Evolutionary conservation across 2,888 invertebrate species (phyloP).

Genomic region (Macroteleia sp.): DNA sequence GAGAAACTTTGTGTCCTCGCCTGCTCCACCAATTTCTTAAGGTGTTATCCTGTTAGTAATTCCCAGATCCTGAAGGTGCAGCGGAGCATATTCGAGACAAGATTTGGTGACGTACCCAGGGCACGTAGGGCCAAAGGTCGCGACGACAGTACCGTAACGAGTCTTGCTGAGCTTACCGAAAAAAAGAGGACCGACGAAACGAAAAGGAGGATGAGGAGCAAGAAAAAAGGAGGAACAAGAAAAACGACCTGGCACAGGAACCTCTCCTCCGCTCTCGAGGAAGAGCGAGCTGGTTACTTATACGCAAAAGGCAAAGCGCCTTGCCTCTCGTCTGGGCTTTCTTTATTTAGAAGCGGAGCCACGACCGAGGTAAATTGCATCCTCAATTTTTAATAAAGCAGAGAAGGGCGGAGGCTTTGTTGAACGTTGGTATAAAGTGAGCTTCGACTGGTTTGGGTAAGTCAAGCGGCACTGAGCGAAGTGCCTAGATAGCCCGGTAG

Average conservation of each 20-base stretch:
- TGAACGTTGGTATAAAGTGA: slow-evolving; percentile 79
- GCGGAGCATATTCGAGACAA: slow-evolving; percentile 37
- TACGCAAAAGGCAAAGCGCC: slow-evolving; percentile 62
- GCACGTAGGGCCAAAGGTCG: slow-evolving; percentile 62
- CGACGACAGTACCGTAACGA: slow-evolving; percentile 60
- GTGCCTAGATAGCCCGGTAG: slow-evolving; percentile 30
- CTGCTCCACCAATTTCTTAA: slow-evolving; percentile 39
- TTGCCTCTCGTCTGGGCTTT: slow-evolving; percentile 71
- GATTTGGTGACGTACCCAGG: slow-evolving; percentile 49
- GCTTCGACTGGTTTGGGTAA: slow-evolving; percentile 76
- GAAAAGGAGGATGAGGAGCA: neutral
- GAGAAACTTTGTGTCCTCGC: slow-evolving; percentile 21
- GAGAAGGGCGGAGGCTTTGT: slow-evolving; percentile 76
- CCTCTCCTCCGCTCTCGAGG: slow-evolving; percentile 7
- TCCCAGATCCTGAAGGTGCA: slow-evolving; percentile 28
- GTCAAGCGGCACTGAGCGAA: slow-evolving; percentile 71
- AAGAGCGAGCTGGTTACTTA: slow-evolving; percentile 54
- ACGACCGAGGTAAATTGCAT: slow-evolving; percentile 80
- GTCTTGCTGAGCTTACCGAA: slow-evolving; percentile 34
- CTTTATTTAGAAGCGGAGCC: slow-evolving; percentile 79
- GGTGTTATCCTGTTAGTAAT: slow-evolving; percentile 41
- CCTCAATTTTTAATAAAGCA: slow-evolving; percentile 83
- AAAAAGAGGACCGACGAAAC: slow-evolving; percentile 12
- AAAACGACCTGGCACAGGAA: slow-evolving; percentile 7
- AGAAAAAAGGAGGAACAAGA: too few species aligned